A percentile compares a stretch with the other conserved stretches of the same genome.
These are phyloP conservation scores for Albula glossodonta DNA, from an alignment of 2,113 vertebrate species.

Conservation along the genomic window DNA sequence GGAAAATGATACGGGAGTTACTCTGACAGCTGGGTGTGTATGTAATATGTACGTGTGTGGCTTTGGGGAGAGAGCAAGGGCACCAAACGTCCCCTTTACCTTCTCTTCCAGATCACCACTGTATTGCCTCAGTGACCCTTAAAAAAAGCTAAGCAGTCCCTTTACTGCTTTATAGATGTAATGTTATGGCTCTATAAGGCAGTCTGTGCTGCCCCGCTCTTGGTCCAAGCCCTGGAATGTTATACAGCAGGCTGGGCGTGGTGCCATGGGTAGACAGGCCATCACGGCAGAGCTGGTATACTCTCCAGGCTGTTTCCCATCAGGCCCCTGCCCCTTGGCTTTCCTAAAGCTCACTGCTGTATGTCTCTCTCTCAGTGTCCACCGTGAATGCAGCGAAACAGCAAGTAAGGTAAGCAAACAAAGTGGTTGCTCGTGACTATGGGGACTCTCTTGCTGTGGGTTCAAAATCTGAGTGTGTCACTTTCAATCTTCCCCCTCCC, in stretches of 20 bases:
- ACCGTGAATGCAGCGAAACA: neutral
- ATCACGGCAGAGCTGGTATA: conserved; percentile 40
- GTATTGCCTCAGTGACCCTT: neutral
- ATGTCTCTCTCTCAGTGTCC: neutral
- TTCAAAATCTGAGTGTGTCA: neutral
- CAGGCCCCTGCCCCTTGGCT: conserved; percentile 17
- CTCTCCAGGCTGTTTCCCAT: conserved; percentile 36
- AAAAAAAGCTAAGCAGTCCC: neutral
- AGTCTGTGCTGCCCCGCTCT: conserved; percentile 41
- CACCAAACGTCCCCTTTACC: neutral
- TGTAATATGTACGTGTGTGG: neutral
- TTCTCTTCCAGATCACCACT: neutral
- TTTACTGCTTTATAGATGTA: neutral
- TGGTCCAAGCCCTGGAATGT: conserved; percentile 61
- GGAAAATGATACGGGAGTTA: neutral
- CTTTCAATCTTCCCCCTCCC: neutral
- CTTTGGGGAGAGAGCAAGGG: neutral
- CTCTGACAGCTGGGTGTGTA: neutral
- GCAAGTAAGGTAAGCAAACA: conserved; percentile 7
- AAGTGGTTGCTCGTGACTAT: neutral
- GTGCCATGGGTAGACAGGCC: conserved; percentile 61
- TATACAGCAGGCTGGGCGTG: conserved; percentile 64
- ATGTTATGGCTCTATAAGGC: conserved; percentile 44
- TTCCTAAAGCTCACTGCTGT: neutral
- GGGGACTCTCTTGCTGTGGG: neutral